Conservation (phyloP, 2,113 vertebrate genomes). For the Macrotis lagotis region DNA sequence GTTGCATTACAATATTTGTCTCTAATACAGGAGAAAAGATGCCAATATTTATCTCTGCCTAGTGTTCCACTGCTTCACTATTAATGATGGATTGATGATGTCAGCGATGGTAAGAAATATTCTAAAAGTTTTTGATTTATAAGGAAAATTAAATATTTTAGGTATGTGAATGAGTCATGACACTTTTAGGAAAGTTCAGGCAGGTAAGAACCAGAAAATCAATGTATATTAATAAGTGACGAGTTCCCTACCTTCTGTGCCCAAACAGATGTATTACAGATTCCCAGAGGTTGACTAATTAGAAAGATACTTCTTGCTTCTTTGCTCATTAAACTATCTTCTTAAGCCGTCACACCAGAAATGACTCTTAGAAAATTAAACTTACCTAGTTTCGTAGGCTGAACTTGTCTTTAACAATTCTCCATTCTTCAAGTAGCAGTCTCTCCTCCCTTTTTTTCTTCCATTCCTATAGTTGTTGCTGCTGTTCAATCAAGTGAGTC, state of each 20-base stretch:
- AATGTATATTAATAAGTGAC: background rate
- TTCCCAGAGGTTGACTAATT: background rate
- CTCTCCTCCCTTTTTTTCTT: background rate
- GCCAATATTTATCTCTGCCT: no score
- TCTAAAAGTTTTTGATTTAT: background rate
- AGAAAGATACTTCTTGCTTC: background rate
- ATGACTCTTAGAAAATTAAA: conserved; percentile 14
- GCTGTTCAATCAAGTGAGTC: background rate
- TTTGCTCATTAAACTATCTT: background rate
- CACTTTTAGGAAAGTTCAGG: background rate
- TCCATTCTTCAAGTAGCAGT: background rate
- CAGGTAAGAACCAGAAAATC: background rate
- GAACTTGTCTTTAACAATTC: background rate
- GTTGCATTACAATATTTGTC: no score
- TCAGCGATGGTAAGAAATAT: background rate
- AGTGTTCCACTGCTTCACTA: no score
- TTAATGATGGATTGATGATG: no score
- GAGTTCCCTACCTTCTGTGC: background rate
- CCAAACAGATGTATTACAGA: background rate
- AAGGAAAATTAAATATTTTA: background rate
- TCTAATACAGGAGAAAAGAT: no score
- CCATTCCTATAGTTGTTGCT: background rate
- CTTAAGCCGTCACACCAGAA: background rate
- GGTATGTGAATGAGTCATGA: background rate
- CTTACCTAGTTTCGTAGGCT: background rate